Evolutionary conservation across 1,140 invertebrate species (phyloP).

Genomic region (Megalopta genalis): DNA sequence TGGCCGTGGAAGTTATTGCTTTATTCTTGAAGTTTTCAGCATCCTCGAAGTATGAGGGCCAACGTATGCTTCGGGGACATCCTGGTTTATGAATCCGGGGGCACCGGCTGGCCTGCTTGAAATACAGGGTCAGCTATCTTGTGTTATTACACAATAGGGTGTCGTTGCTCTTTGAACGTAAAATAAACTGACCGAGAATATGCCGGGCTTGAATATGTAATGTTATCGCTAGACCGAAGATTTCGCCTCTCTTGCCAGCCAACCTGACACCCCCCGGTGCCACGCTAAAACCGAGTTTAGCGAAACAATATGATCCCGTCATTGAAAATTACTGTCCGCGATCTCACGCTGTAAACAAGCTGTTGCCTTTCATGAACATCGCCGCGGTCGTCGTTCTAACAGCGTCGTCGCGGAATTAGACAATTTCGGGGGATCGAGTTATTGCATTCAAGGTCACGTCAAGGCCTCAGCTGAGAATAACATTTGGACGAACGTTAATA

Average conservation of each 20-base stretch:
- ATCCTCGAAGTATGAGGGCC: not conserved
- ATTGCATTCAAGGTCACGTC: no score
- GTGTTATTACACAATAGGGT: not conserved
- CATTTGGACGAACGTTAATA: no score
- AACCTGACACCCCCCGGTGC: no score
- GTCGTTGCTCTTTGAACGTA: not conserved
- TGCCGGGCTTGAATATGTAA: not conserved
- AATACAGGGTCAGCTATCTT: not conserved
- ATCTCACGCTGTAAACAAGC: no score
- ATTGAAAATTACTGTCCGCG: no score
- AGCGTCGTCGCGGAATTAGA: no score
- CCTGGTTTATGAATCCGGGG: conserved; percentile 23
- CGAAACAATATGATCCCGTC: no score
- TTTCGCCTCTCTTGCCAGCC: not conserved
- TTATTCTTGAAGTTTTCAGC: not conserved
- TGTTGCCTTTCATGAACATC: no score
- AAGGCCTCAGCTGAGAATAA: no score
- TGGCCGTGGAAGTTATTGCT: not conserved
- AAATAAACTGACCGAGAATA: not conserved
- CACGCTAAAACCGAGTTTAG: no score
- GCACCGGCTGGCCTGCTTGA: not conserved
- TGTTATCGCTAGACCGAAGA: not conserved
- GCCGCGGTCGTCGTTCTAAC: no score
- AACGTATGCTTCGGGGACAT: not conserved
- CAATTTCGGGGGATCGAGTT: no score